Percentiles rank a stretch among this genome's conserved stretches.
phyloP scores from a whole-genome alignment of 2,113 vertebrate genomes.

The Poicephalus meyeri region DNA sequence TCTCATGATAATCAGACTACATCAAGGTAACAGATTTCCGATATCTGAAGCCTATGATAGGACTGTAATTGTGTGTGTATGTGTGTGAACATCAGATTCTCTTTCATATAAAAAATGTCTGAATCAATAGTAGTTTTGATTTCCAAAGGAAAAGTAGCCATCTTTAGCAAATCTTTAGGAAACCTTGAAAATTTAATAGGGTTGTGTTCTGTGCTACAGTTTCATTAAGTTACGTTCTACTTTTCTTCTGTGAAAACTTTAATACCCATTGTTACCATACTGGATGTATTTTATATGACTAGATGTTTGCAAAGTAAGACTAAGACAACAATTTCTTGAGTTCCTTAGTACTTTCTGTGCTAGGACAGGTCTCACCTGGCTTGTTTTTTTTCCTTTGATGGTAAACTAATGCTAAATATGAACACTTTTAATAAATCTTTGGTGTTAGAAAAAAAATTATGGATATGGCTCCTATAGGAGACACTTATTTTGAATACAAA shows the following conservation, averaged over 20 bases:
- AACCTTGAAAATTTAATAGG: not conserved
- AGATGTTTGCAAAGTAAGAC: not conserved
- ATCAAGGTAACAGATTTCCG: constrained; percentile 71
- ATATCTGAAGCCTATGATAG: not conserved
- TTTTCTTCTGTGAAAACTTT: not conserved
- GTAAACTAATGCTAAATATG: not conserved
- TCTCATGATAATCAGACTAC: constrained; percentile 57
- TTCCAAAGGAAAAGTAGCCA: not conserved
- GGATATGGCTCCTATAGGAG: not conserved
- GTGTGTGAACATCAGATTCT: not conserved
- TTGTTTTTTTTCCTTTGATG: not conserved
- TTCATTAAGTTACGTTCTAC: not conserved
- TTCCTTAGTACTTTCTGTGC: not conserved
- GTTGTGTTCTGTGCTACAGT: not conserved
- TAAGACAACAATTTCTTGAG: not conserved
- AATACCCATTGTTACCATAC: not conserved
- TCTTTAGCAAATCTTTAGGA: not conserved
- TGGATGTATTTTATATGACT: not conserved
- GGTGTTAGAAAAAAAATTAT: not conserved
- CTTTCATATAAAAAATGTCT: not conserved
- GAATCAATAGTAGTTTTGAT: not conserved
- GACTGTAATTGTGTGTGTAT: not conserved
- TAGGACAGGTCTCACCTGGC: not conserved
- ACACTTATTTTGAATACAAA: not conserved
- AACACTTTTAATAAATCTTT: not conserved